phyloP scores from a whole-genome alignment of 1,140 invertebrate species.

The Procambarus virginalis region DNA sequence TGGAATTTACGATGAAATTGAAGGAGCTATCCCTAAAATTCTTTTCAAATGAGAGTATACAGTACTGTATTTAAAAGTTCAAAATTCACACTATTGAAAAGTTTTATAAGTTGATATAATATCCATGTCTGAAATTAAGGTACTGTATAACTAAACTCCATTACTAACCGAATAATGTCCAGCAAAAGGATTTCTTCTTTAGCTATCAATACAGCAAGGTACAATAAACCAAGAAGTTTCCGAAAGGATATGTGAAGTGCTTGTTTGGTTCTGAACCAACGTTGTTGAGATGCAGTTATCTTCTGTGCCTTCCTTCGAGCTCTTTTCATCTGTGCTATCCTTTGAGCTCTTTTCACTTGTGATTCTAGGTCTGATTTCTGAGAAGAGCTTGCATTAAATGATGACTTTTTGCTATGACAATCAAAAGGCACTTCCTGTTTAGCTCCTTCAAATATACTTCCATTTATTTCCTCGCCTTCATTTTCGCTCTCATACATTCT shows the following conservation, averaged over 20 bases:
- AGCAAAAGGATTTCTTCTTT: conserved; percentile 32
- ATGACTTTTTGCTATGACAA: not conserved
- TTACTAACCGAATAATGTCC: conserved; percentile 34
- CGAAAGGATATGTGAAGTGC: not conserved
- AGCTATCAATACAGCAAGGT: conserved; percentile 30
- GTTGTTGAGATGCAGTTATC: not conserved
- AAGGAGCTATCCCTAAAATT: too few species aligned
- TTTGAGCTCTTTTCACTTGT: not conserved
- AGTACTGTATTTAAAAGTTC: too few species aligned
- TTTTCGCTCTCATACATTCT: not conserved
- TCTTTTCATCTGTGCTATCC: not conserved
- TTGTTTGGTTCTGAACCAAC: not conserved
- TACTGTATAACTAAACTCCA: not conserved
- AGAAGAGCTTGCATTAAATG: not conserved
- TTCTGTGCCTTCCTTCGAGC: not conserved
- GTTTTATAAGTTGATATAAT: too few species aligned
- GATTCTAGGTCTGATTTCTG: not conserved
- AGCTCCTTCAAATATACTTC: not conserved
- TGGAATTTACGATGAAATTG: too few species aligned
- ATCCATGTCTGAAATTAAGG: not conserved
- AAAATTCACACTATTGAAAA: too few species aligned
- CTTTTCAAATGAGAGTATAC: too few species aligned
- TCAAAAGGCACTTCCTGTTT: not conserved
- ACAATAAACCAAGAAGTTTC: conserved; percentile 27
- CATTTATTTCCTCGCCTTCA: not conserved